phyloP scores from a whole-genome alignment of 2,797 vertebrate genomes.

The Acipenser oxyrinchus region DNA sequence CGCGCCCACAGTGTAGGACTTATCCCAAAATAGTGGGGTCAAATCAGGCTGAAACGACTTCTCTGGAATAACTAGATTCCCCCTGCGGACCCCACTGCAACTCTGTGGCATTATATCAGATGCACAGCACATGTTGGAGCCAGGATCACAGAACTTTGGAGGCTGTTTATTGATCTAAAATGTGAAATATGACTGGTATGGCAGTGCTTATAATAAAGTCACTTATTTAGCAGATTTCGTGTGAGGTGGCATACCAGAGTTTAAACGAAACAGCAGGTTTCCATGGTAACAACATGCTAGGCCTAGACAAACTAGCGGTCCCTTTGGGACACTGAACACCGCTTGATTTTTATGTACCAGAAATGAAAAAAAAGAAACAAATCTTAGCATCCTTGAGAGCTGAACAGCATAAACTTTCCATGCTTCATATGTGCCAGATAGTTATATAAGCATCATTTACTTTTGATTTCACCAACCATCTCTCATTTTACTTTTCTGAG shows the following conservation, averaged over 20 bases:
- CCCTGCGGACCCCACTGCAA: background rate
- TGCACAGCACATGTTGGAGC: background rate
- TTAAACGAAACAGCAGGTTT: conserved; percentile 24
- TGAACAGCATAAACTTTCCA: background rate
- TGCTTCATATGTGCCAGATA: background rate
- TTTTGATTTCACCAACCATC: too few species aligned
- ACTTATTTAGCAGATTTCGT: conserved; percentile 23
- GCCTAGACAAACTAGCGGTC: conserved; percentile 23
- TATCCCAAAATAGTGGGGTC: too few species aligned
- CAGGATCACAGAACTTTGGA: background rate
- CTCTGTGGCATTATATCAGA: background rate
- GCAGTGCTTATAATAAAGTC: conserved; percentile 29
- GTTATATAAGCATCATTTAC: background rate
- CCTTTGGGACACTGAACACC: conserved; percentile 22
- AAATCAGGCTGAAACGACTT: too few species aligned
- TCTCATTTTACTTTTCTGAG: too few species aligned
- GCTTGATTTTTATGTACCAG: conserved; percentile 10
- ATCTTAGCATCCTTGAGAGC: background rate
- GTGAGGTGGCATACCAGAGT: conserved; percentile 27
- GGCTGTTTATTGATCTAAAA: conserved; percentile 32
- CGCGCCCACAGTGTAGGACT: too few species aligned
- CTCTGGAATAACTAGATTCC: background rate
- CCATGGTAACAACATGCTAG: conserved; percentile 21
- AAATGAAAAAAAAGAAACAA: too few species aligned
- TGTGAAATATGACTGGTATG: conserved; percentile 23